Evolutionary conservation across 2,888 invertebrate species (phyloP), one percentile per base, ranked within the genome.

Genomic region (Hyles lineata): DNA sequence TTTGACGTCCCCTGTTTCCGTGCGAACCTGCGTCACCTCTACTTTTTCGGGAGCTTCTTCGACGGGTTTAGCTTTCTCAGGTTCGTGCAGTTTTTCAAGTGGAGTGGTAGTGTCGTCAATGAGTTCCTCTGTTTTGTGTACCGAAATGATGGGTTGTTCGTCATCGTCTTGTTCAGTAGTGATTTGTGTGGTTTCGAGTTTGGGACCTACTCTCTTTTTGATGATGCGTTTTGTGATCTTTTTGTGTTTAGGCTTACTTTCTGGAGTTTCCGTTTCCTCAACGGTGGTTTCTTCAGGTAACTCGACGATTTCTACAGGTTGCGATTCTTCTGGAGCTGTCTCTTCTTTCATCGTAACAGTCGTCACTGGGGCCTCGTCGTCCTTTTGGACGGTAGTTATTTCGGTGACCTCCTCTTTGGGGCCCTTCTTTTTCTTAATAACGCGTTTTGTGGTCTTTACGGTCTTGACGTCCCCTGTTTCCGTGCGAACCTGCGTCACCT

Each of bases 321-420:
- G 35, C 0, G 11, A 11, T 6, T 70, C 59, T 71, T 74, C 69
- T 11, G 76, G 74, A 0, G 21, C 11, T 8, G 55, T 71, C 23
- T 69, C 72, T 52, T 76, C 73, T 2, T 67, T 59, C 3, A 76
- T 74, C 0, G 72, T 77, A 0, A 81, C 77, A 0, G 77, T 79
- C 0, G 78, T 81, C 0, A 81, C 74, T 0, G 83, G 81, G 8
- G 55, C 75, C 61, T 82, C 88, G 15, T 75, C 89, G 9, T 92
- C 89, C 52, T 90, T 88, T 75, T 92, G 86, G 29, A 91, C 84
- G 23, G 94, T 94, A 2, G 90, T 85, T 29, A 90, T 90, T 82
- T 92, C 92, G 3, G 95, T 92, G 62, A 92, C 85, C 78, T 94
- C 93, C 75, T 89, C 84, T 73, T 93, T 92, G 0, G 83, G 82